Evolutionary conservation across 2,888 invertebrate species (phyloP).

Genomic region (Trichopoda pennipes): DNA sequence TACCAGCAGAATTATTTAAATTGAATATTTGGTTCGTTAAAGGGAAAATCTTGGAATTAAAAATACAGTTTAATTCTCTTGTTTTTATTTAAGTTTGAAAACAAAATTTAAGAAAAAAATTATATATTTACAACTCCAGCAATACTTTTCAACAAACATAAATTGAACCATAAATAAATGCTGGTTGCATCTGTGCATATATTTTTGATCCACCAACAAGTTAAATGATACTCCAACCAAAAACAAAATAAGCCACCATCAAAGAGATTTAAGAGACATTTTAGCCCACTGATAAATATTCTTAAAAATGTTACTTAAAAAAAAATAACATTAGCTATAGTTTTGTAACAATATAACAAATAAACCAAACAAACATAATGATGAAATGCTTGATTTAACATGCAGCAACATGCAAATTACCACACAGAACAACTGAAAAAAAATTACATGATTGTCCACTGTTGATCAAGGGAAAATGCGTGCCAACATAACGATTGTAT

Average conservation of each 20-base stretch:
- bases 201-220: neutral
- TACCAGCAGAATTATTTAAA: too few relatives aligned
- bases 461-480: slow-evolving; percentile 54
- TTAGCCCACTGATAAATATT: slow-evolving; percentile 64
- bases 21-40: too few relatives aligned
- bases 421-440: slow-evolving; percentile 65
- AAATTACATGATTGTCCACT: slow-evolving; percentile 42
- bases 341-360: neutral
- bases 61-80: too few relatives aligned
- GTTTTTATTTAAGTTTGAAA: too few relatives aligned
- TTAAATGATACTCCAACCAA: neutral
- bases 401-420: slow-evolving; percentile 68
- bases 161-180: slow-evolving; percentile 55
- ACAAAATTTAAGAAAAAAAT: neutral
- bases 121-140: slow-evolving; percentile 13
- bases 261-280: slow-evolving; percentile 65
- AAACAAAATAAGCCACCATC: slow-evolving; percentile 36
- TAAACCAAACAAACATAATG: slow-evolving; percentile 68
- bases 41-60: too few relatives aligned
- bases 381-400: slow-evolving; percentile 73
- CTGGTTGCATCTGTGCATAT: slow-evolving; percentile 2
- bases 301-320: too few relatives aligned
- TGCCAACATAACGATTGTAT: slow-evolving; percentile 67
- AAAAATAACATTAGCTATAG: slow-evolving; percentile 14
- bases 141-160: slow-evolving; percentile 12